Evolutionary conservation across 2,113 vertebrate species (phyloP).

Genomic region (Piprites chloris): DNA sequence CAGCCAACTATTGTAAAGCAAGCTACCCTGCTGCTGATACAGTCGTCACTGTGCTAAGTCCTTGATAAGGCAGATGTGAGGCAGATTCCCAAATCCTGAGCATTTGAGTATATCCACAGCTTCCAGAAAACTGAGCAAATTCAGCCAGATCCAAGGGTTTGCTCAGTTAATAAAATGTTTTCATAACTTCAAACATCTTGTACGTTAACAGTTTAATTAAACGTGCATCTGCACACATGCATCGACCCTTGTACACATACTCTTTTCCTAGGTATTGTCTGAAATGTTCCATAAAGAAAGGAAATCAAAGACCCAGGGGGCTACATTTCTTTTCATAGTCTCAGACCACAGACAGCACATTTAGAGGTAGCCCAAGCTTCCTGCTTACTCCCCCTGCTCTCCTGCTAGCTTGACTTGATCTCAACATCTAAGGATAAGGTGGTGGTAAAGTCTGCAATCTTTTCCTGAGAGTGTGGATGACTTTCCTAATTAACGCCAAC

Average conservation of each 20-base stretch:
- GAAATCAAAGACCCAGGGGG: neutral
- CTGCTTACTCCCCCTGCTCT: neutral
- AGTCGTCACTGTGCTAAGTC: neutral
- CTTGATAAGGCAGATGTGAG: neutral
- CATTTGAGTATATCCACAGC: neutral
- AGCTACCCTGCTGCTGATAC: slow-evolving; percentile 27
- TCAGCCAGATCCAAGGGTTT: neutral
- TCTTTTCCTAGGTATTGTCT: neutral
- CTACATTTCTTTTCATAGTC: neutral
- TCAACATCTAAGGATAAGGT: neutral
- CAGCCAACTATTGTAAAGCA: slow-evolving; percentile 6
- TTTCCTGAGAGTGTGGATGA: neutral
- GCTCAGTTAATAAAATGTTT: neutral
- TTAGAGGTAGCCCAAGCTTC: neutral
- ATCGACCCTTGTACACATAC: neutral
- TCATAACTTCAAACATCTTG: neutral
- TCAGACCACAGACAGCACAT: neutral
- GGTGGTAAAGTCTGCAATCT: neutral
- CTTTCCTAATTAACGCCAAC: neutral
- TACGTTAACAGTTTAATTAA: neutral
- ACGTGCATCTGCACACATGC: accelerated
- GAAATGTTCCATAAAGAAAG: neutral
- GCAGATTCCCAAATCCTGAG: neutral
- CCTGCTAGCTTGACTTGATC: neutral
- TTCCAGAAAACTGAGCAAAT: neutral